Conservation (phyloP, 2,888 invertebrate genomes). For the Lymantria dispar region DNA sequence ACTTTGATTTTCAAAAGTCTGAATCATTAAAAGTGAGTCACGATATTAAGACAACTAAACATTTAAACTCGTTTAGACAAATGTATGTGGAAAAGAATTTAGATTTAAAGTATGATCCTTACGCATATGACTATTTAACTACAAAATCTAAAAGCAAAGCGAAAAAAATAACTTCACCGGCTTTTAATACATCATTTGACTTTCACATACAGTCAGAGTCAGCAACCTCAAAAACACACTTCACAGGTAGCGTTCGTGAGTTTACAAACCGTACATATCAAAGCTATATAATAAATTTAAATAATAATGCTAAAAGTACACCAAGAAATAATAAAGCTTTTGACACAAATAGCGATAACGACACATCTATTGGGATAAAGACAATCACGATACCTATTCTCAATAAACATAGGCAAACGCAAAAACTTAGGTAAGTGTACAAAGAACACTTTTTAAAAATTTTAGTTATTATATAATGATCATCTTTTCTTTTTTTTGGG, state of each 20-base stretch:
- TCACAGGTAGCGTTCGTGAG: neutral
- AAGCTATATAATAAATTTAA: too few relatives aligned
- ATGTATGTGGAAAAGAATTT: constrained; percentile 8
- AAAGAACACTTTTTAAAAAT: too few relatives aligned
- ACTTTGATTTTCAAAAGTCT: neutral
- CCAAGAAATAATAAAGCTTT: neutral
- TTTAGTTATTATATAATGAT: too few relatives aligned
- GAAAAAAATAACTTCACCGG: neutral
- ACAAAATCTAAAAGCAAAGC: neutral
- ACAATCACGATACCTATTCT: neutral
- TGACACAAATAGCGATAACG: neutral
- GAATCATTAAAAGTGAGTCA: neutral
- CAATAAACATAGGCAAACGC: neutral
- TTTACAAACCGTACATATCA: too few relatives aligned
- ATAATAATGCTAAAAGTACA: neutral
- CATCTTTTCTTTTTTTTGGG: too few relatives aligned
- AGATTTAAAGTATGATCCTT: constrained; percentile 4
- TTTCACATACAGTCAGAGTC: neutral
- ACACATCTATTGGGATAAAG: neutral
- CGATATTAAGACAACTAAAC: neutral
- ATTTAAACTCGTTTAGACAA: neutral
- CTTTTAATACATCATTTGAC: neutral
- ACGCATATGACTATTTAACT: neutral
- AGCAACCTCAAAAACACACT: neutral
- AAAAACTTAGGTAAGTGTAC: neutral